phyloP scores from a whole-genome alignment of 2,113 vertebrate genomes.

The Cyrtonyx montezumae region DNA sequence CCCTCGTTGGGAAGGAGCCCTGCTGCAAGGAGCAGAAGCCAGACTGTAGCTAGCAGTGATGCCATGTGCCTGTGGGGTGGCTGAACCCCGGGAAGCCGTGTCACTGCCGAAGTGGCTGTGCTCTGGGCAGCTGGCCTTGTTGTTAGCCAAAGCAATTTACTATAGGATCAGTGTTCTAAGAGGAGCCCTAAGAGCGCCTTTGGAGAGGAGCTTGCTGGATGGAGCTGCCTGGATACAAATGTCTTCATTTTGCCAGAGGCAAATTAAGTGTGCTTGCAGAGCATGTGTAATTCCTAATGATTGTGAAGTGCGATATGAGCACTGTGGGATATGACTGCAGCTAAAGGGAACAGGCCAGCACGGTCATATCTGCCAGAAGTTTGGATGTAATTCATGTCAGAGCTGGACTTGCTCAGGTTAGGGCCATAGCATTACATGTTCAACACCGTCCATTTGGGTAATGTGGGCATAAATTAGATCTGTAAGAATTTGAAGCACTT shows the following conservation, averaged over 20 bases:
- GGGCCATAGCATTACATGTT: rapidly evolving
- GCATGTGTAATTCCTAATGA: rapidly evolving
- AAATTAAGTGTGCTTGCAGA: rapidly evolving
- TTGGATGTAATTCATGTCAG: rapidly evolving
- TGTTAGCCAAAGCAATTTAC: rapidly evolving
- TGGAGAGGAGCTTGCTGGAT: neutral
- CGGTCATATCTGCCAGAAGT: rapidly evolving
- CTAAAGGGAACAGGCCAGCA: rapidly evolving
- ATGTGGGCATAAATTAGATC: neutral
- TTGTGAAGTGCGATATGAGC: rapidly evolving
- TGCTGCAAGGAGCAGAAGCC: neutral
- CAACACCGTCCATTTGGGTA: rapidly evolving
- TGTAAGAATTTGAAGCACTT: neutral
- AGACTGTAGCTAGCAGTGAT: neutral
- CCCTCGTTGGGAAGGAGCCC: neutral
- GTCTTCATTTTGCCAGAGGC: rapidly evolving
- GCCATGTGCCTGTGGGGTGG: rapidly evolving
- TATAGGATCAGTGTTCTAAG: rapidly evolving
- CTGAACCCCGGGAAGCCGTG: no score
- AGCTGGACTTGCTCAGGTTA: neutral
- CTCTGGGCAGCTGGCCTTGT: neutral
- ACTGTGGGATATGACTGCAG: rapidly evolving
- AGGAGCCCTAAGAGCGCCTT: no score
- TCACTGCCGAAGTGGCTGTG: neutral
- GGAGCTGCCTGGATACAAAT: neutral